phyloP scores from a whole-genome alignment of 1,140 invertebrate species.

The Galleria mellonella region DNA sequence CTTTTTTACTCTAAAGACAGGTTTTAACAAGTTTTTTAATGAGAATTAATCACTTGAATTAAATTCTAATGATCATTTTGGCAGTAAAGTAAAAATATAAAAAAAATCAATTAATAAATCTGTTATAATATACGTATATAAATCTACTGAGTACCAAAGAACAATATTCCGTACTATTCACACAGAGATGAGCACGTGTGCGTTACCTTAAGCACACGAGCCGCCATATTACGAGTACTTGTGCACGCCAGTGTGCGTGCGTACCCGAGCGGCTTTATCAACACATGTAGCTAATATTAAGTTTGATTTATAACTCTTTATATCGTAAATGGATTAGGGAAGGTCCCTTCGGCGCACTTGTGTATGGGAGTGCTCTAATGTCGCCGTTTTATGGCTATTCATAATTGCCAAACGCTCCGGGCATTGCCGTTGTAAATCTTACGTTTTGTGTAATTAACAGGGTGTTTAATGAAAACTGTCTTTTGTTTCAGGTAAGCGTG shows the following conservation, averaged over 20 bases:
- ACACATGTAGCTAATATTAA: conserved; percentile 69
- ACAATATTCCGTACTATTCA: too few relatives aligned
- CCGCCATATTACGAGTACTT: conserved; percentile 22
- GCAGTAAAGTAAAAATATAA: too few relatives aligned
- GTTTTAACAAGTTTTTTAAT: too few relatives aligned
- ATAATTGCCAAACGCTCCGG: conserved; percentile 10
- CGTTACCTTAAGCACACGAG: background rate
- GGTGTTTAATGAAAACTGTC: conserved; percentile 16
- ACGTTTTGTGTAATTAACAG: conserved; percentile 22
- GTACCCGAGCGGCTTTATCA: conserved; percentile 42
- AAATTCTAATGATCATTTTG: too few relatives aligned
- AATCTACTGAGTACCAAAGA: too few relatives aligned
- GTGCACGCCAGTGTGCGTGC: conserved; percentile 25
- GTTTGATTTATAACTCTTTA: conserved; percentile 71
- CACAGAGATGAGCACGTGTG: background rate
- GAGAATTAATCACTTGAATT: too few relatives aligned
- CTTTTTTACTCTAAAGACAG: too few relatives aligned
- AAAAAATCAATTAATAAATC: too few relatives aligned
- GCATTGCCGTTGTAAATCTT: conserved; percentile 8
- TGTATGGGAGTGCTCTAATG: conserved; percentile 5
- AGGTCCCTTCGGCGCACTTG: conserved; percentile 23
- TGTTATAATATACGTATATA: too few relatives aligned
- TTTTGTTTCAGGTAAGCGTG: conserved; percentile 28
- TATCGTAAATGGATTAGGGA: conserved; percentile 72
- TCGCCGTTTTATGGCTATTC: conserved; percentile 15